Evolutionary conservation across 1,140 invertebrate genomes (phyloP).

Genomic region (Papilio polyxenes): DNA sequence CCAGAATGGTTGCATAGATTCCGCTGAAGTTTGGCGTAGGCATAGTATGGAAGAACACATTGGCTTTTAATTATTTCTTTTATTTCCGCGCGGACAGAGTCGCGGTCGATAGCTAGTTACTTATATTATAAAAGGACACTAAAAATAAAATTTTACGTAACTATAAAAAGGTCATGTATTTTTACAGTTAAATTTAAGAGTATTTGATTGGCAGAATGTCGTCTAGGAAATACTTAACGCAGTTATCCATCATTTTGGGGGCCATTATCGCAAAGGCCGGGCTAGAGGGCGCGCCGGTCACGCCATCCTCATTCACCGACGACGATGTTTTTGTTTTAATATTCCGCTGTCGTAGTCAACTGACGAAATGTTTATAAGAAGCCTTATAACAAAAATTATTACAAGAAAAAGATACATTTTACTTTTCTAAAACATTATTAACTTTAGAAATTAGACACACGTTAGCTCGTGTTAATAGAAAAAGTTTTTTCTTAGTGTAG

Average conservation of each 20-base stretch:
- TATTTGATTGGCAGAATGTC: slow-evolving; percentile 35
- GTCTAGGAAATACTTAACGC: slow-evolving; percentile 48
- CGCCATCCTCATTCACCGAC: slow-evolving; percentile 49
- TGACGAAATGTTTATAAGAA: slow-evolving; percentile 31
- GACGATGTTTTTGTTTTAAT: slow-evolving; percentile 29
- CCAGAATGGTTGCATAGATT: too few relatives aligned
- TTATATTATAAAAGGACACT: too few relatives aligned
- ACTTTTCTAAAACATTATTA: not conserved
- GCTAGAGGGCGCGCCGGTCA: slow-evolving; percentile 64
- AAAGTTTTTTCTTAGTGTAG: too few relatives aligned
- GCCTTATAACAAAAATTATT: not conserved
- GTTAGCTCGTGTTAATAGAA: too few relatives aligned
- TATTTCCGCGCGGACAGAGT: too few relatives aligned
- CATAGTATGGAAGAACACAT: too few relatives aligned
- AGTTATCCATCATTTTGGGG: slow-evolving; percentile 68
- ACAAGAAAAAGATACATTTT: not conserved
- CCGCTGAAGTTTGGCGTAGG: too few relatives aligned
- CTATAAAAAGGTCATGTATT: slow-evolving; percentile 1
- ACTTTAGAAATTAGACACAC: not conserved
- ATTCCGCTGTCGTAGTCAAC: slow-evolving; percentile 11
- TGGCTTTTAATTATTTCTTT: too few relatives aligned
- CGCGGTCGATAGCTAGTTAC: too few relatives aligned
- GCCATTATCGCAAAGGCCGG: slow-evolving; percentile 62
- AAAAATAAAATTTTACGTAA: not conserved
- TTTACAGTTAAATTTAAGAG: slow-evolving; percentile 24